Base-by-base conservation (phyloP, 2,113 vertebrate species). In the Chaetops frenatus region DNA sequence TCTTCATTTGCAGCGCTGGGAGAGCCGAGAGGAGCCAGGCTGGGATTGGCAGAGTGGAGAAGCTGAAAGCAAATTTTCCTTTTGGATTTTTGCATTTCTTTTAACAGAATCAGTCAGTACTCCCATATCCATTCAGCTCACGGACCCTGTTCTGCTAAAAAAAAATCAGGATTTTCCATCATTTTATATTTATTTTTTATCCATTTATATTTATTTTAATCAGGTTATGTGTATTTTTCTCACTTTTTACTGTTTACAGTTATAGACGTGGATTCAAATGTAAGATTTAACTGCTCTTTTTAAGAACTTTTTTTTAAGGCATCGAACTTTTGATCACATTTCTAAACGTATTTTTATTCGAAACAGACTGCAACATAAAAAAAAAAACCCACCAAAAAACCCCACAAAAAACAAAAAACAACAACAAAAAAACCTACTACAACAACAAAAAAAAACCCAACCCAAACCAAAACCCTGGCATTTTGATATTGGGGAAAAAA, bases 291-390 rank as follows among this genome's bases (percentile, higher is more conserved):
- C 11, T 20, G 12, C 17, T 4, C 7, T 48, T 42, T 51, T 42
- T 2, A 0, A 2, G 11, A 16, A 2, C 3, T 9, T 31, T n/a
- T 64, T 51, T 72, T n/a, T 6, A 1, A 62, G 76, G 8, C 12
- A 25, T 14, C 15, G 7, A 28, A 24, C 4, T 72, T 76, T 33
- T 4, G 5, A 70, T 47, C 14, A 15, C 10, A n/a, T 61, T 62
- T n/a, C 33, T 45, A 61, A 72, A 18, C 2, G 17, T 20, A 18
- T 21, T 90, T 78, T 56, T 36, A 24, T 42, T 47, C n/a, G 74
- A 61, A 80, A 67, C 4, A 70, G 42, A 65, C 56, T 42, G 33
- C 71, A 58, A 29, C 21, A 40, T 23, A 38, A 38, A 38, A 38
- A 38, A 11, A 38, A 38, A 38, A 38, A 38, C n/a, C n/a, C n/a